phyloP scores from a whole-genome alignment of 2,888 invertebrate genomes.

The Therioaphis trifolii region DNA sequence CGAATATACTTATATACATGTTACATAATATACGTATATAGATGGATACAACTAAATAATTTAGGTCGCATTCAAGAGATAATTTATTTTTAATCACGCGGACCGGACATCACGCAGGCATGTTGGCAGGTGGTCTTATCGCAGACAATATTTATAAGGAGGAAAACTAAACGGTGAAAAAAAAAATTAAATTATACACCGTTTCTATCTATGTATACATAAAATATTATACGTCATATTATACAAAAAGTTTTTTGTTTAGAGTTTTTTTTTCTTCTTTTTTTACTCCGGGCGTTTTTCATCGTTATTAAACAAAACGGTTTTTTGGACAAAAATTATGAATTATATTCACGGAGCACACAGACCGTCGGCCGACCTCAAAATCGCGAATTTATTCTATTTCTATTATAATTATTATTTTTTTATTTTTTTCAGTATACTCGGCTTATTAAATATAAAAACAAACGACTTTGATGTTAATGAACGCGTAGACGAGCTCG shows the following conservation, averaged over 20 bases:
- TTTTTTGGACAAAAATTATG: conserved; percentile 29
- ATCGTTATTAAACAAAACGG: conserved; percentile 31
- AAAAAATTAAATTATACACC: not conserved
- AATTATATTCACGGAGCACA: conserved; percentile 26
- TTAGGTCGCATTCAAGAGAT: not conserved
- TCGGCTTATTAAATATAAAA: conserved; percentile 58
- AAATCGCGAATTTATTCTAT: too few species aligned
- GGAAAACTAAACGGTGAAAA: not conserved
- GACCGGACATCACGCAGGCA: conserved; percentile 1
- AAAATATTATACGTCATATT: not conserved
- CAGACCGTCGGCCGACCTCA: not conserved
- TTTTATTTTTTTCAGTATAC: not conserved
- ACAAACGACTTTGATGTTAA: conserved; percentile 22
- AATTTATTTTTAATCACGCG: conserved; percentile 41
- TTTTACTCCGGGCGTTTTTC: conserved; percentile 7
- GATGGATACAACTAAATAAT: not conserved
- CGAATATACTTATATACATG: too few species aligned
- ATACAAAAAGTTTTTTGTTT: not conserved
- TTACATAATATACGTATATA: not conserved
- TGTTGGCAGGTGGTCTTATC: conserved; percentile 1
- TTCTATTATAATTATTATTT: too few species aligned
- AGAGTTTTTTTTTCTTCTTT: conserved; percentile 20
- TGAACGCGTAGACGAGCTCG: too few species aligned
- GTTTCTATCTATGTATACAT: not conserved
- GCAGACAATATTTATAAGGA: not conserved